Evolutionary conservation across 2,113 vertebrate species (phyloP).

Genomic region (Alligator sinensis): DNA sequence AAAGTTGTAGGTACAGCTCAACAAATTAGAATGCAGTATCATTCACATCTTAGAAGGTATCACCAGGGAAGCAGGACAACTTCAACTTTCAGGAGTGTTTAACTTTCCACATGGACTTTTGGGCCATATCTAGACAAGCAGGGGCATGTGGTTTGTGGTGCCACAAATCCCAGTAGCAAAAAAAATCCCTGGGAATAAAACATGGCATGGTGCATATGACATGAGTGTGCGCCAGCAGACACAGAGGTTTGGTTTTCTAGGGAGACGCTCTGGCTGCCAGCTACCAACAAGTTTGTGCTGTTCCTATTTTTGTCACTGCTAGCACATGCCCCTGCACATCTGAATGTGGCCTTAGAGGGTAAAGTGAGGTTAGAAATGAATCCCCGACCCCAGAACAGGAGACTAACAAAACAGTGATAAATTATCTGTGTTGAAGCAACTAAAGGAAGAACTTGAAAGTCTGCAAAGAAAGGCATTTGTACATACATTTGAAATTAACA

Average conservation of each 20-base stretch:
- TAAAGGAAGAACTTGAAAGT: not conserved
- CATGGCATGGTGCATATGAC: too few species aligned
- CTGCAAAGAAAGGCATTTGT: not conserved
- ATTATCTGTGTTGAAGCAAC: not conserved
- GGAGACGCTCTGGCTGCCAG: not conserved
- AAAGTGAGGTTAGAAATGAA: not conserved
- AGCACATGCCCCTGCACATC: too few species aligned
- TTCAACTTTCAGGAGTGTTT: not conserved
- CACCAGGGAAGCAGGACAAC: not conserved
- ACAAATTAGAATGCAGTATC: not conserved
- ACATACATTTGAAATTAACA: not conserved
- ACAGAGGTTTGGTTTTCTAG: too few species aligned
- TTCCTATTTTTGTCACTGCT: too few species aligned
- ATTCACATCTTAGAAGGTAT: not conserved
- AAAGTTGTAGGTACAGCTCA: not conserved
- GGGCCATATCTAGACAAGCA: too few species aligned
- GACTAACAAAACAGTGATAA: not conserved
- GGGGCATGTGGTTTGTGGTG: too few species aligned
- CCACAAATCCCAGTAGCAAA: too few species aligned
- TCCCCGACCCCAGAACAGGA: not conserved
- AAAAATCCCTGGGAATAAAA: too few species aligned
- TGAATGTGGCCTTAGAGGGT: not conserved
- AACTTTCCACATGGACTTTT: too few species aligned
- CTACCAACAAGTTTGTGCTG: too few species aligned
- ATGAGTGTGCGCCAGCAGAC: too few species aligned